These are phyloP conservation scores for Protosalanx chinensis DNA, from an alignment of 2,797 vertebrate genomes.

Conservation along the genomic window DNA sequence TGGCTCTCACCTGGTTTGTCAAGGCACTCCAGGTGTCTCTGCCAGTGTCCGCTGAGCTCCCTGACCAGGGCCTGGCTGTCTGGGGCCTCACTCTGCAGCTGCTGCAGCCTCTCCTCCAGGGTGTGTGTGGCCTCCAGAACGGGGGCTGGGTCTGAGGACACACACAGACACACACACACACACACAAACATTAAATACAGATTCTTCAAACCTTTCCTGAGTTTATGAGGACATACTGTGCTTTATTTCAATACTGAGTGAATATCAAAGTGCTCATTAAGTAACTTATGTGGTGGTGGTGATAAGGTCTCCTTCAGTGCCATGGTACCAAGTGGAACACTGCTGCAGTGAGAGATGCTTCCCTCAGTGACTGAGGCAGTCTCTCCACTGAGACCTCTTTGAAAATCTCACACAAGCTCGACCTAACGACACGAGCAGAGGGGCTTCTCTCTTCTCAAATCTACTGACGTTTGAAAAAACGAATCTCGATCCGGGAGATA, in stretches of 20 bases:
- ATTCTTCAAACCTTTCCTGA: too few species aligned
- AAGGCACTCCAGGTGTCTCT: constrained; percentile 79
- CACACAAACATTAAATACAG: background rate
- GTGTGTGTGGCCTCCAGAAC: constrained; percentile 85
- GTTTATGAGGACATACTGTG: background rate
- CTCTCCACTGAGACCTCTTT: constrained; percentile 54
- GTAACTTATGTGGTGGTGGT: constrained; percentile 43
- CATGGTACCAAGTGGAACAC: constrained; percentile 51
- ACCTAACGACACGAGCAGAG: constrained; percentile 61
- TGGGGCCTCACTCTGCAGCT: constrained; percentile 77
- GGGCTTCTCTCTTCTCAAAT: constrained; percentile 50
- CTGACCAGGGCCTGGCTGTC: constrained; percentile 71
- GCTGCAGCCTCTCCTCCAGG: constrained; percentile 84
- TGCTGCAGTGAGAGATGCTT: constrained; percentile 64
- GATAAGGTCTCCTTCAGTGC: constrained; percentile 29
- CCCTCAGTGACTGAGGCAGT: constrained; percentile 64
- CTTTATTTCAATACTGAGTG: background rate
- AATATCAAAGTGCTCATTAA: constrained; percentile 9
- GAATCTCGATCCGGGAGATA: constrained; percentile 41
- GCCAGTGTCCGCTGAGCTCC: constrained; percentile 81
- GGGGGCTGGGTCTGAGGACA: constrained; percentile 80
- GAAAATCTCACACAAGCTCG: constrained; percentile 62
- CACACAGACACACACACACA: background rate
- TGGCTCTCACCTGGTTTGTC: constrained; percentile 78
- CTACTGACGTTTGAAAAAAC: constrained; percentile 63